phyloP scores from a whole-genome alignment of 1,140 invertebrate species.

The Acromyrmex heyeri region DNA sequence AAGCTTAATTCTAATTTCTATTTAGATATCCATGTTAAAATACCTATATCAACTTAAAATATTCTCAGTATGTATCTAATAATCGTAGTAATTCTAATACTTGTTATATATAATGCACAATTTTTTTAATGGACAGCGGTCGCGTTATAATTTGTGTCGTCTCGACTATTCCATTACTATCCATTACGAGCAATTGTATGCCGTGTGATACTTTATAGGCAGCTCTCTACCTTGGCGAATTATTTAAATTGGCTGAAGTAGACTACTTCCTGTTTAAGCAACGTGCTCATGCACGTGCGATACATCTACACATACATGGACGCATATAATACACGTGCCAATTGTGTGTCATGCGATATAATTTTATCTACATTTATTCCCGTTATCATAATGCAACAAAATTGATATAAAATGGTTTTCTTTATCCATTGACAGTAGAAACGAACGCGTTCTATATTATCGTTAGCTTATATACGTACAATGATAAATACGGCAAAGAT shows the following conservation, averaged over 20 bases:
- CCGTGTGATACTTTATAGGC: not conserved
- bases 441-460: not conserved
- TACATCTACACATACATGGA: not conserved
- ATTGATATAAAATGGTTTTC: not conserved
- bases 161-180: no score
- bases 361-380: slow-evolving; percentile 24
- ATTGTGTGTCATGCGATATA: slow-evolving; percentile 5
- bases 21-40: no score
- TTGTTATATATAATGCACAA: slow-evolving; percentile 26
- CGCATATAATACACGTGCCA: not conserved
- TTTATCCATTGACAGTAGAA: not conserved
- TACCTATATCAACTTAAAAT: no score
- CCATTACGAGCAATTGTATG: slow-evolving; percentile 4
- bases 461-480: not conserved
- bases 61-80: no score
- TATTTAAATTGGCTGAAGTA: slow-evolving; percentile 67
- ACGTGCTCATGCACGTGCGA: not conserved
- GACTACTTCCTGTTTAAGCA: slow-evolving; percentile 60
- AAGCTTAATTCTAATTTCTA: not conserved
- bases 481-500: not conserved
- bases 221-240: slow-evolving; percentile 16
- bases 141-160: not conserved
- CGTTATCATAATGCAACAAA: not conserved
- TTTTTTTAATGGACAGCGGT: slow-evolving; percentile 2
- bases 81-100: no score